Evolutionary conservation across 2,113 vertebrate genomes (phyloP).

Genomic region (Anoplopoma fimbria): DNA sequence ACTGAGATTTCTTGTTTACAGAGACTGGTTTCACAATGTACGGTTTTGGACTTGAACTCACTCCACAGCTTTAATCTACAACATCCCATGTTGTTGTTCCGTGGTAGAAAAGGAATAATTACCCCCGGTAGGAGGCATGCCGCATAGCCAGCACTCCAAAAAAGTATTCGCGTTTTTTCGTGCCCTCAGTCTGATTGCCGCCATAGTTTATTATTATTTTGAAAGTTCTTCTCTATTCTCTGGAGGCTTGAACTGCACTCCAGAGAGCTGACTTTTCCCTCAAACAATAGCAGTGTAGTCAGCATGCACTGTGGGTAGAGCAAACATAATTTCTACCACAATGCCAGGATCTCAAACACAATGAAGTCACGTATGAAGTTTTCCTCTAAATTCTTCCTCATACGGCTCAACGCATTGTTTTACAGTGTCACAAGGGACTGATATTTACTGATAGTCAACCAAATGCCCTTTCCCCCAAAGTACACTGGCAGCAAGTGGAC

Average conservation of each 20-base stretch:
- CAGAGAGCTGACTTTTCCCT: constrained; percentile 50
- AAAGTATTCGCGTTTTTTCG: constrained; percentile 43
- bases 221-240: constrained; percentile 41
- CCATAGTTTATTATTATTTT: constrained; percentile 55
- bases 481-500: constrained; percentile 18
- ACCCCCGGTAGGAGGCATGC: constrained; percentile 26
- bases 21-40: constrained; percentile 35
- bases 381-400: constrained; percentile 76
- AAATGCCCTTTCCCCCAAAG: constrained; percentile 66
- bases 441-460: constrained; percentile 66
- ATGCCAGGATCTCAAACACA: constrained; percentile 81
- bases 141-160: constrained; percentile 10
- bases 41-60: constrained; percentile 18
- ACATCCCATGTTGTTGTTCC: constrained; percentile 47
- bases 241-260: constrained; percentile 46
- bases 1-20: constrained; percentile 41
- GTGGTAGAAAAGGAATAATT: constrained; percentile 46
- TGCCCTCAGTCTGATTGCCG: constrained; percentile 30
- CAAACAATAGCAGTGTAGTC: constrained; percentile 68
- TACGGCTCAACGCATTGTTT: constrained; percentile 71
- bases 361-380: constrained; percentile 77
- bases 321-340: constrained; percentile 71
- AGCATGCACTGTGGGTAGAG: constrained; percentile 68
- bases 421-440: constrained; percentile 65
- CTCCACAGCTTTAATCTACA: constrained; percentile 45